Evolutionary conservation across 2,888 invertebrate species (phyloP).

Genomic region (Cantharis lateralis): DNA sequence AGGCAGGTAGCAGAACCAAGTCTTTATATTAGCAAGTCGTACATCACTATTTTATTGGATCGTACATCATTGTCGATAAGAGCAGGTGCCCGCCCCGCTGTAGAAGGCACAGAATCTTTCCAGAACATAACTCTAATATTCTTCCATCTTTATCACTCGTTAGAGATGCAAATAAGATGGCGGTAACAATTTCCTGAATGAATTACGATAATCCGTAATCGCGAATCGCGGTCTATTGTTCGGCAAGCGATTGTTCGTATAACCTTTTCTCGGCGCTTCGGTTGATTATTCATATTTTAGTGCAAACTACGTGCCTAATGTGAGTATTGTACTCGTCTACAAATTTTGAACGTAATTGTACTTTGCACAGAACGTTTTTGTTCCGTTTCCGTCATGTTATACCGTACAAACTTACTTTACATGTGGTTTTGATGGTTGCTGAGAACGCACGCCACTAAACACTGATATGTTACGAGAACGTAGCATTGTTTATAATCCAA

Average conservation of each 20-base stretch:
- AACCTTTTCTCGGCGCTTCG: slow-evolving; percentile 35
- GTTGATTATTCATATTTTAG: slow-evolving; percentile 40
- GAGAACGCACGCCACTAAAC: background rate
- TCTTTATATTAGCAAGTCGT: slow-evolving; percentile 33
- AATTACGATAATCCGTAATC: slow-evolving; percentile 42
- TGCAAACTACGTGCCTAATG: slow-evolving; percentile 38
- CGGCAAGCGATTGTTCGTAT: slow-evolving; percentile 41
- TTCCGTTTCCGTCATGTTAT: background rate
- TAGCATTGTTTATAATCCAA: background rate
- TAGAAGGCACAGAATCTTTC: slow-evolving; percentile 18
- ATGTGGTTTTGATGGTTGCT: background rate
- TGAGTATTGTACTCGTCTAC: slow-evolving; percentile 31
- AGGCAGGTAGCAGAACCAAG: slow-evolving; percentile 23
- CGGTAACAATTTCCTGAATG: slow-evolving; percentile 43
- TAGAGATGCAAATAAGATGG: slow-evolving; percentile 46
- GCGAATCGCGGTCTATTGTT: slow-evolving; percentile 41
- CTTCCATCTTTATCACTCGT: slow-evolving; percentile 39
- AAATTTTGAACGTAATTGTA: slow-evolving; percentile 11
- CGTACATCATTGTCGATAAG: slow-evolving; percentile 38
- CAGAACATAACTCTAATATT: slow-evolving; percentile 28
- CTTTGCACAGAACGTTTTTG: slow-evolving; percentile 14
- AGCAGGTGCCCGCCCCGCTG: slow-evolving; percentile 16
- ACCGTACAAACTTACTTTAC: background rate
- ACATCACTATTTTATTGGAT: slow-evolving; percentile 39
- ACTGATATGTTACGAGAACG: background rate